phyloP scores from a whole-genome alignment of 2,113 vertebrate species.

The Caranx melampygus region DNA sequence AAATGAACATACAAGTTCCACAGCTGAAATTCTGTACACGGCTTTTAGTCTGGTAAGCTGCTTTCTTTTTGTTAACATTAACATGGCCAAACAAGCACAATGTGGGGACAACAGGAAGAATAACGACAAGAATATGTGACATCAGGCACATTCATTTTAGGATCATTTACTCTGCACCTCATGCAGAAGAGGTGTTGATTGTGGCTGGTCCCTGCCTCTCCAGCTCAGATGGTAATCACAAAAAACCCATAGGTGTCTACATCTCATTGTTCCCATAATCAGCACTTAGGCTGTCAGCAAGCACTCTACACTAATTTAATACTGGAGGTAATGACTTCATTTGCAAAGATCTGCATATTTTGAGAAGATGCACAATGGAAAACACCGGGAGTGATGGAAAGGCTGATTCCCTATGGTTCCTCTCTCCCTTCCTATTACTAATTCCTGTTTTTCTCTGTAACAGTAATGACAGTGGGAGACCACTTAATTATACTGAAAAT shows the following conservation, averaged over 20 bases:
- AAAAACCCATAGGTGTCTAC: constrained; percentile 36
- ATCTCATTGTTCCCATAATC: constrained; percentile 56
- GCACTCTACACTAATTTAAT: constrained; percentile 54
- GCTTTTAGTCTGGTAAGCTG: not conserved
- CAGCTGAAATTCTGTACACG: not conserved
- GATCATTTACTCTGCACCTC: not conserved
- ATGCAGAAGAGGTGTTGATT: constrained; percentile 16
- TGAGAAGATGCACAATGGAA: constrained; percentile 26
- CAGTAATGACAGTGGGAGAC: constrained; percentile 36
- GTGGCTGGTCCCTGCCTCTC: constrained; percentile 11
- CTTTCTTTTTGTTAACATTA: not conserved
- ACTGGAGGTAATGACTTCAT: constrained; percentile 58
- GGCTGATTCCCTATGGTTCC: constrained; percentile 38
- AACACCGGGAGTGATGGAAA: constrained; percentile 39
- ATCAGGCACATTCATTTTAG: not conserved
- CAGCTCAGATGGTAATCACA: constrained; percentile 34
- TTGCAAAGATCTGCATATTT: constrained; percentile 69
- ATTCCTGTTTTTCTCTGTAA: constrained; percentile 40
- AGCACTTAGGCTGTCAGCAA: constrained; percentile 47
- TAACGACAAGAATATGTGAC: not conserved
- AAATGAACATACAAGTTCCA: not conserved
- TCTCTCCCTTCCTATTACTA: constrained; percentile 16
- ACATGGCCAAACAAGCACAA: not conserved
- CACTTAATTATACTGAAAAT: constrained; percentile 53
- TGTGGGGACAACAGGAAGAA: not conserved